Conservation (phyloP, 1,140 invertebrate genomes). For the Ephestia elutella region DNA sequence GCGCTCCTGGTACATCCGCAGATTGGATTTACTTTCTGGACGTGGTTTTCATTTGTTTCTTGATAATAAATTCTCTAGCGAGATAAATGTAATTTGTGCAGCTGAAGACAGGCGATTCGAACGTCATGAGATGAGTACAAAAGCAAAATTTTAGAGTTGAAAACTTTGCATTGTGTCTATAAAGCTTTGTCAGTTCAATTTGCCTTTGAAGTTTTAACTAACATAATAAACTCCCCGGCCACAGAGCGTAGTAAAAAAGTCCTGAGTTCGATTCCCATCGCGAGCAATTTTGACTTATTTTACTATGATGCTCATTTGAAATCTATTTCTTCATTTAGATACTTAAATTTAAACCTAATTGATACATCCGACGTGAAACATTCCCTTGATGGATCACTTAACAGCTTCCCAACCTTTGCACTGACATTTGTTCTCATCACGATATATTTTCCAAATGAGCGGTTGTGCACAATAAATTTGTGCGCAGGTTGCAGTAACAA, state of each 20-base stretch:
- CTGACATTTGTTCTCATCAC: constrained; percentile 14
- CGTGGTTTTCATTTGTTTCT: constrained; percentile 2
- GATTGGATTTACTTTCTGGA: background rate
- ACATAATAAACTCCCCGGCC: too few species aligned
- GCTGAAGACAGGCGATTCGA: background rate
- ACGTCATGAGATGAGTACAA: background rate
- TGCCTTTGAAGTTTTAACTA: too few species aligned
- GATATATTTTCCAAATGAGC: constrained; percentile 27
- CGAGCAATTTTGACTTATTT: too few species aligned
- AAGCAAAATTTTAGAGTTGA: too few species aligned
- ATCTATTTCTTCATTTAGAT: too few species aligned
- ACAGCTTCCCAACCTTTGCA: background rate
- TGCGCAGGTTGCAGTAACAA: constrained; percentile 44
- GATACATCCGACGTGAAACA: background rate
- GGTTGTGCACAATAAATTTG: constrained; percentile 35
- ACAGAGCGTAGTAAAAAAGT: too few species aligned
- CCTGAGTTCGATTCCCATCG: too few species aligned
- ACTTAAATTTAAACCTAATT: background rate
- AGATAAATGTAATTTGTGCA: background rate
- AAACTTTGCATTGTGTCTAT: too few species aligned
- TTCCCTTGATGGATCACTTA: background rate
- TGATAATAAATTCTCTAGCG: background rate
- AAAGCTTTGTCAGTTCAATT: too few species aligned
- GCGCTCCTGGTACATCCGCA: constrained; percentile 32
- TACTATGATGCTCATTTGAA: too few species aligned